Percentiles rank a stretch among this genome's conserved stretches.
These are phyloP conservation scores for Sapajus apella DNA, from an alignment of 2,113 vertebrate species.

Conservation along the genomic window DNA sequence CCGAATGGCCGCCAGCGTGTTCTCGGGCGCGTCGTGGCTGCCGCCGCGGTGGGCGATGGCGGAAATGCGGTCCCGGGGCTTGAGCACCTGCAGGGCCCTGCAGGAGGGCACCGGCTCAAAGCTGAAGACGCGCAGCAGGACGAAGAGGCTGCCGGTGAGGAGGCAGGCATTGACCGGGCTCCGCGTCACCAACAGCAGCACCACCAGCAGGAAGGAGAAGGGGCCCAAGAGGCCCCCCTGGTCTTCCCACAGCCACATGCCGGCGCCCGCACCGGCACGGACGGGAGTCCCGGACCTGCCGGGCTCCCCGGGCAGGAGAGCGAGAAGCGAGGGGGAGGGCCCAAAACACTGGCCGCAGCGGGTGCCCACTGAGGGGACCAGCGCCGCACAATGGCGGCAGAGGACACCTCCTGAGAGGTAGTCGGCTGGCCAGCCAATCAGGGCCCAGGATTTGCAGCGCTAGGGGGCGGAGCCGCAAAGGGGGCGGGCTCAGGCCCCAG, in stretches of 20 bases:
- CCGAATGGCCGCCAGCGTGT: conserved; percentile 93
- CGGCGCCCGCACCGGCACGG: conserved; percentile 51
- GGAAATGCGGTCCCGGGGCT: conserved; percentile 82
- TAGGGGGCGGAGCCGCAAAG: conserved; percentile 31
- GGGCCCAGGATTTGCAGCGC: neutral
- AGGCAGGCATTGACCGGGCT: conserved; percentile 86
- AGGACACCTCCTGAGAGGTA: neutral
- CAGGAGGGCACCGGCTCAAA: conserved; percentile 87
- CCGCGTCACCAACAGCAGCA: conserved; percentile 86
- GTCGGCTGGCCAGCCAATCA: conserved; percentile 58
- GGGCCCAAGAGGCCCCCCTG: conserved; percentile 84
- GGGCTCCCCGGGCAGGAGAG: neutral
- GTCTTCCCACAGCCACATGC: conserved; percentile 88
- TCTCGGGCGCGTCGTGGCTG: conserved; percentile 95
- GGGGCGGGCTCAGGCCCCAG: neutral
- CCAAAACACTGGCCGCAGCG: neutral
- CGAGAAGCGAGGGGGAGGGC: neutral
- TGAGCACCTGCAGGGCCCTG: conserved; percentile 88
- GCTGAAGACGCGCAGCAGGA: conserved; percentile 86
- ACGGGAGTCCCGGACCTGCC: conserved; percentile 56
- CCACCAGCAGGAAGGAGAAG: conserved; percentile 86
- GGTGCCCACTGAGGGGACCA: neutral
- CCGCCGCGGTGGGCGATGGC: conserved; percentile 93
- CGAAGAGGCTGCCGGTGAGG: conserved; percentile 86
- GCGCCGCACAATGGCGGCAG: conserved; percentile 70